These are phyloP conservation scores for Pangasianodon gigas DNA, from an alignment of 2,113 vertebrate species.

Conservation along the genomic window DNA sequence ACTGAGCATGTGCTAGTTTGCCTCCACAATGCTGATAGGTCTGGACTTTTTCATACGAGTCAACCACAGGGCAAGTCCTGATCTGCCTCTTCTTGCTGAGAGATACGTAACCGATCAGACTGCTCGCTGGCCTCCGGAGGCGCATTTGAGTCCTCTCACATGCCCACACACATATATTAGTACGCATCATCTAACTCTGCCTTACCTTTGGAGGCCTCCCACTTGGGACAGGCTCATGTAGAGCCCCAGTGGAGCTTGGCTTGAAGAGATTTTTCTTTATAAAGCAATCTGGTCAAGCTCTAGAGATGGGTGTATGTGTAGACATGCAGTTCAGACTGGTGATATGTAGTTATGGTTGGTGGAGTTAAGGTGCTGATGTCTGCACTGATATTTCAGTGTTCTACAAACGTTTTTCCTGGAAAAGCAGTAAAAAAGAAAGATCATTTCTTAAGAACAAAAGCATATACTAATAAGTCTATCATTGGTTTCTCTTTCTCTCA, in stretches of 20 bases:
- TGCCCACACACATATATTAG: constrained; percentile 1
- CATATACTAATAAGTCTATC: constrained; percentile 27
- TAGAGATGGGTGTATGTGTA: background rate
- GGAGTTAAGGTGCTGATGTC: background rate
- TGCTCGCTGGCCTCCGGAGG: constrained; percentile 21
- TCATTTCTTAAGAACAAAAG: constrained; percentile 33
- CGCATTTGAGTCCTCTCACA: background rate
- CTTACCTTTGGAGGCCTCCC: background rate
- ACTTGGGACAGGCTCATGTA: background rate
- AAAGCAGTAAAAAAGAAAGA: constrained; percentile 25
- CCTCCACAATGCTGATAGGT: background rate
- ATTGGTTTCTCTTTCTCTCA: background rate
- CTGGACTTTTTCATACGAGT: constrained; percentile 23
- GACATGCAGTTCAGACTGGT: background rate
- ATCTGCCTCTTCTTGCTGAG: constrained; percentile 29
- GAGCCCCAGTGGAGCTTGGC: background rate
- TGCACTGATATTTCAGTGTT: background rate
- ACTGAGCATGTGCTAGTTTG: background rate
- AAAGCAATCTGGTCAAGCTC: background rate
- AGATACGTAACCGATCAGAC: constrained; percentile 4
- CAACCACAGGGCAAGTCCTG: constrained; percentile 20
- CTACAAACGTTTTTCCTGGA: background rate
- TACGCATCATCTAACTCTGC: background rate
- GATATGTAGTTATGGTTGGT: background rate
- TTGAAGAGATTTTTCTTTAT: background rate